phyloP scores from a whole-genome alignment of 1,140 invertebrate species.

The Drosophila gunungcola region DNA sequence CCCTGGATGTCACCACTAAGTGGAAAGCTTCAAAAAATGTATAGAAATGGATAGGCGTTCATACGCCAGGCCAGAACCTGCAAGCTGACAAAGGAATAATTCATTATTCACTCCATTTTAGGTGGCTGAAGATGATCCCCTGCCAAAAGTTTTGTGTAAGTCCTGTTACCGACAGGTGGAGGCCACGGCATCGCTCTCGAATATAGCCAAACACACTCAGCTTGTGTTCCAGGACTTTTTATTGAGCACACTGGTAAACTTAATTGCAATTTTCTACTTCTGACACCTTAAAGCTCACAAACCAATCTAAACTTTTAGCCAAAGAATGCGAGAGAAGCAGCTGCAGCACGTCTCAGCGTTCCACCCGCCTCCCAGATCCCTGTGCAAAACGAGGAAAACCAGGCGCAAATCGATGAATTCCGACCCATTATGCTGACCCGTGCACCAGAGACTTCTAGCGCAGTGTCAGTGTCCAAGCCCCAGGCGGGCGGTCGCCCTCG shows the following conservation, averaged over 20 bases:
- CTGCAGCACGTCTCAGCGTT: slow-evolving; percentile 16
- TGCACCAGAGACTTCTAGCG: slow-evolving; percentile 35
- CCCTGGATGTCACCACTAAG: slow-evolving; percentile 10
- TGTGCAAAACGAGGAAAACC: not conserved
- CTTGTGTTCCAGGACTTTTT: slow-evolving; percentile 73
- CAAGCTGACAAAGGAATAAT: too few species aligned
- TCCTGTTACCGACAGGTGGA: slow-evolving; percentile 80
- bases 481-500: not conserved
- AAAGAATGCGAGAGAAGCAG: slow-evolving; percentile 52
- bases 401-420: slow-evolving; percentile 38
- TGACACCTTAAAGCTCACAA: not conserved
- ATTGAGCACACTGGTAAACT: slow-evolving; percentile 72
- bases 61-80: too few species aligned
- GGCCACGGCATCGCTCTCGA: slow-evolving; percentile 76
- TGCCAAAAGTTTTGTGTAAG: slow-evolving; percentile 79
- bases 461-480: slow-evolving; percentile 9
- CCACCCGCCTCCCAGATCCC: slow-evolving; percentile 4
- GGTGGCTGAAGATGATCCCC: slow-evolving; percentile 70
- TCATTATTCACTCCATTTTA: slow-evolving; percentile 11
- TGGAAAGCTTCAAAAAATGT: not conserved
- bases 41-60: too few species aligned
- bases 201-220: slow-evolving; percentile 79
- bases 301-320: slow-evolving; percentile 37
- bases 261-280: too few species aligned
- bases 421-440: slow-evolving; percentile 55